Evolutionary conservation across 2,113 vertebrate species (phyloP).

Genomic region (Mionectes macconnelli): DNA sequence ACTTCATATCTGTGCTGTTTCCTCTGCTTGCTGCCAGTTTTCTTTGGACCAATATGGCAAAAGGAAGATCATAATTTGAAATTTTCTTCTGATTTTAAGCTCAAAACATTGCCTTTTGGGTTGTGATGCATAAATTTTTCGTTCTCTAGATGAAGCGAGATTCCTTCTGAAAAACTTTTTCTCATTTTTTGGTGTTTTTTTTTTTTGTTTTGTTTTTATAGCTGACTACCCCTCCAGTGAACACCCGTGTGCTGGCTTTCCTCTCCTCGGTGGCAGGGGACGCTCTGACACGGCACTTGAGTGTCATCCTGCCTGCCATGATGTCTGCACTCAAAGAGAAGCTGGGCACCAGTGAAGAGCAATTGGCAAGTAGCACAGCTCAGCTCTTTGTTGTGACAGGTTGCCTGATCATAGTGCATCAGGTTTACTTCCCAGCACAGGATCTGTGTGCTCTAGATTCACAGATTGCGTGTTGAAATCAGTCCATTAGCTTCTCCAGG

Average conservation of each 20-base stretch:
- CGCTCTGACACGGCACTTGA: conserved; percentile 91
- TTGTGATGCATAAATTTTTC: neutral
- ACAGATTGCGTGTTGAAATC: conserved; percentile 40
- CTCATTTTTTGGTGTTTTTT: neutral
- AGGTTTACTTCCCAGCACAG: neutral
- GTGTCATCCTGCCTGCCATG: conserved; percentile 93
- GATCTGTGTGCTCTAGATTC: neutral
- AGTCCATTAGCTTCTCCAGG: conserved; percentile 19
- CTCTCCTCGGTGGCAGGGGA: conserved; percentile 95
- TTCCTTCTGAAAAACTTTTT: neutral
- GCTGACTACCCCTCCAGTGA: conserved; percentile 92
- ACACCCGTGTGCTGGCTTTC: conserved; percentile 94
- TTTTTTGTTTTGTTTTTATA: conserved; percentile 22
- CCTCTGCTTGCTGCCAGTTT: neutral
- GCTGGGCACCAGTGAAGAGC: conserved; percentile 86
- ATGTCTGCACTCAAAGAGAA: conserved; percentile 92
- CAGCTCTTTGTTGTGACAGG: conserved; percentile 26
- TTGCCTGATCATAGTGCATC: neutral
- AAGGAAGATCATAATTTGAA: neutral
- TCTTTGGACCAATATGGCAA: neutral
- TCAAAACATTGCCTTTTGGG: neutral
- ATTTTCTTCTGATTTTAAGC: neutral
- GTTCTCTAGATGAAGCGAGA: neutral
- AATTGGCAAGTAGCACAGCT: conserved; percentile 75
- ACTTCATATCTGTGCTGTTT: neutral